Evolutionary conservation across 1,140 invertebrate species (phyloP).

Genomic region (Drosophila bocki): DNA sequence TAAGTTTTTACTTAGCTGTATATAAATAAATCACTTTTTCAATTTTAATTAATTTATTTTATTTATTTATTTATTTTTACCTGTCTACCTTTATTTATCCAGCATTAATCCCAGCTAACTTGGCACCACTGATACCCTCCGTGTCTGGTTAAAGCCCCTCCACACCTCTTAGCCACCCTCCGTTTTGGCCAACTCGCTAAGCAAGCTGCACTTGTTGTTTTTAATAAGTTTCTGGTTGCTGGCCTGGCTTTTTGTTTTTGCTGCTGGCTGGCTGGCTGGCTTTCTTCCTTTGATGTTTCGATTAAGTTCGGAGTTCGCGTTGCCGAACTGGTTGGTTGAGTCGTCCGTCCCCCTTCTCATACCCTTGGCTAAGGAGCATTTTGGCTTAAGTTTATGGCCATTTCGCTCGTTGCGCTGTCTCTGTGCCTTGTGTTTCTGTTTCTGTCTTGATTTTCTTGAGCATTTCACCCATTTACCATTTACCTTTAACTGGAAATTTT

Average conservation of each 20-base stretch:
- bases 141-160: neutral
- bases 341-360: slow-evolving; percentile 13
- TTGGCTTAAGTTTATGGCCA: slow-evolving; percentile 79
- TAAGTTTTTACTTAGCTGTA: too few relatives aligned
- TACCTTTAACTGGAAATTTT: slow-evolving; percentile 63
- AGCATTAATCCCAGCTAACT: neutral
- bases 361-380: slow-evolving; percentile 45
- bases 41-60: too few relatives aligned
- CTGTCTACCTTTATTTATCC: neutral
- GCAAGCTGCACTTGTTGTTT: slow-evolving; percentile 81
- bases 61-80: neutral
- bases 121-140: slow-evolving; percentile 7
- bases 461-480: slow-evolving; percentile 81
- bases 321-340: slow-evolving; percentile 76
- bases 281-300: slow-evolving; percentile 78
- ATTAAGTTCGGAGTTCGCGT: slow-evolving; percentile 81
- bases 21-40: too few relatives aligned
- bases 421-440: slow-evolving; percentile 39
- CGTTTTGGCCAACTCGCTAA: slow-evolving; percentile 33
- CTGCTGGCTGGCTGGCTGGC: slow-evolving; percentile 30
- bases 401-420: slow-evolving; percentile 78
- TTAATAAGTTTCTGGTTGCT: slow-evolving; percentile 81
- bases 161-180: neutral
- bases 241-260: slow-evolving; percentile 35
- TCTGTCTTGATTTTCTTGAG: slow-evolving; percentile 77